These are phyloP conservation scores for Babylonia areolata DNA, from an alignment of 1,140 invertebrate genomes.

Conservation along the genomic window DNA sequence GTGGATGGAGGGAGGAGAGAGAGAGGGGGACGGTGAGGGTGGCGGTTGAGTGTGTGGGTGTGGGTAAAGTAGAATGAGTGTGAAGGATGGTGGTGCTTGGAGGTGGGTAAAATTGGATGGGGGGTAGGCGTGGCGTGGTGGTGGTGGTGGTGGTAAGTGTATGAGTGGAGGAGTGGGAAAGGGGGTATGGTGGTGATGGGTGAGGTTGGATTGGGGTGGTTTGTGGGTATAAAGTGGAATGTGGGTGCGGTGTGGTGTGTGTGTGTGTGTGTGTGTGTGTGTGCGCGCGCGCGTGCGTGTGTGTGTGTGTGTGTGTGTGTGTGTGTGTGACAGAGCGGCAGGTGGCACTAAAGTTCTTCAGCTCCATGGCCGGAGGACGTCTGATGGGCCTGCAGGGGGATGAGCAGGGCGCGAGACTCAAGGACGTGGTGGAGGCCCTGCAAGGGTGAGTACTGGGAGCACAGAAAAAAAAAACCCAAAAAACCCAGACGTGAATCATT, in stretches of 20 bases:
- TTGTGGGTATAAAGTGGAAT: too few species aligned
- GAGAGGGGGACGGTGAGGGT: background rate
- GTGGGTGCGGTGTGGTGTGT: too few species aligned
- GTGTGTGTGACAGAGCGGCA: slow-evolving; percentile 55
- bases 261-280: slow-evolving; percentile 8
- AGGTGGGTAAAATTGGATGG: background rate
- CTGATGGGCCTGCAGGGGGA: slow-evolving; percentile 57
- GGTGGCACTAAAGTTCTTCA: slow-evolving; percentile 66
- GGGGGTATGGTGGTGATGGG: background rate
- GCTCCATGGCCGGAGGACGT: slow-evolving; percentile 60
- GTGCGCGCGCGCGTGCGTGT: background rate
- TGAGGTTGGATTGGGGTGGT: too few species aligned
- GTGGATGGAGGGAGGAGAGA: too few species aligned
- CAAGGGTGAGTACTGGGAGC: background rate
- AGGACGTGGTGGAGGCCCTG: slow-evolving; percentile 60
- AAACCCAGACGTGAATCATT: too few species aligned
- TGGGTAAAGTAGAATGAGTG: background rate
- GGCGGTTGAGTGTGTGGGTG: background rate
- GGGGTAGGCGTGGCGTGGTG: slow-evolving; percentile 42
- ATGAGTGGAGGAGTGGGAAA: too few species aligned
- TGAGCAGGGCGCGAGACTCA: slow-evolving; percentile 59
- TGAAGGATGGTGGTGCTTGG: background rate
- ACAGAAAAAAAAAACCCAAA: slow-evolving; percentile 35
- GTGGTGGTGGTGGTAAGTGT: background rate
- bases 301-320: background rate